Conservation (phyloP, 2,888 invertebrate species). For the Orchesella flavescens region DNA sequence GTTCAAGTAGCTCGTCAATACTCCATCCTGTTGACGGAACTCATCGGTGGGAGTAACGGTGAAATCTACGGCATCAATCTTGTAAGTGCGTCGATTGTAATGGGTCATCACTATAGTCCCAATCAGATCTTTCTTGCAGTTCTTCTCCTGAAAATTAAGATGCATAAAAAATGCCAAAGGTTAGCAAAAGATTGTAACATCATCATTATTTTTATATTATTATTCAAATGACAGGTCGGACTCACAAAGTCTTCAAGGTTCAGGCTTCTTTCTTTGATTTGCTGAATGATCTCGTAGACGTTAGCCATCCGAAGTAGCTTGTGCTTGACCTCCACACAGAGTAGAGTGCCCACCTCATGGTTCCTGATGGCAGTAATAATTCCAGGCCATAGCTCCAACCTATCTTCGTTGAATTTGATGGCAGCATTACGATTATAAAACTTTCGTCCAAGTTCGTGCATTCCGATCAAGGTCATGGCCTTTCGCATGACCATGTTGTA, state of each 20-base stretch:
- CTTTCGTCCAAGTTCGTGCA: conserved; percentile 69
- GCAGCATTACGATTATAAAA: conserved; percentile 65
- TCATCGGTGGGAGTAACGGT: conserved; percentile 75
- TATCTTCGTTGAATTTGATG: conserved; percentile 78
- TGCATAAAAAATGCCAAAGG: conserved; percentile 27
- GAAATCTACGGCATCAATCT: conserved; percentile 85
- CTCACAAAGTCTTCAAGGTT: not conserved
- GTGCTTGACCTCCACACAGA: conserved; percentile 87
- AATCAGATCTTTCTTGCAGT: too few species aligned
- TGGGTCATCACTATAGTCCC: too few species aligned
- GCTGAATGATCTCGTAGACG: conserved; percentile 79
- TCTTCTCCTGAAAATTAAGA: too few species aligned
- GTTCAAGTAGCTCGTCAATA: too few species aligned
- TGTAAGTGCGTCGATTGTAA: conserved; percentile 76
- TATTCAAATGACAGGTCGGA: too few species aligned
- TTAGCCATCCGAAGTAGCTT: conserved; percentile 88
- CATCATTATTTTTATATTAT: not conserved
- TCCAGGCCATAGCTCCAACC: too few species aligned
- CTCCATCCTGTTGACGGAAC: conserved; percentile 42
- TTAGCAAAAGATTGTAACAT: not conserved
- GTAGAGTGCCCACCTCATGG: too few species aligned
- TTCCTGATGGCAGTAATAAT: too few species aligned
- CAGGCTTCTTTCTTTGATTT: not conserved
- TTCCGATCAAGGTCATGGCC: conserved; percentile 74
- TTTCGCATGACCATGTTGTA: too few species aligned